Base-by-base conservation (phyloP, 2,113 vertebrate genomes). In the Theropithecus gelada region DNA sequence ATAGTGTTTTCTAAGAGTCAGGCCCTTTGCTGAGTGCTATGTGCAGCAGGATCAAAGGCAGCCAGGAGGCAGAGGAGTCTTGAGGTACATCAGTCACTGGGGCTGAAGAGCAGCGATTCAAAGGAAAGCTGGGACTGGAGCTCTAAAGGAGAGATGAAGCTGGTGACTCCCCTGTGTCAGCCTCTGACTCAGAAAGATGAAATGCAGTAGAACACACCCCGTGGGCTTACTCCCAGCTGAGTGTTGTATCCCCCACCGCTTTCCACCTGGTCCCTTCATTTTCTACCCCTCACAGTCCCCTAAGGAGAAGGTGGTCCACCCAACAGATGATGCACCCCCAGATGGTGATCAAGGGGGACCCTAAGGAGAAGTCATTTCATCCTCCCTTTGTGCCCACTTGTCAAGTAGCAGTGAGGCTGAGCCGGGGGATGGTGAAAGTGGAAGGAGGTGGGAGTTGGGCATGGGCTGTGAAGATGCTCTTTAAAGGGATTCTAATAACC, bases 281-380 rank as follows among this genome's bases (percentile, higher is more conserved):
- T 55, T 52, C 18, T 43, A 4, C 25, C 48, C 27, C n/a, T 55
- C n/a, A 40, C 0, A 23, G 17, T 50, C 4, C 1, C 45, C 22
- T 79, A 25, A 52, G 10, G 22, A 57, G 61, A 70, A 43, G 59
- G 48, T 27, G 3, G 92, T 57, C 72, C 25, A 13, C 14, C 48
- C 22, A 43, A 38, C 30, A n/a, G 27, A n/a, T 17, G 40, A 4
- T 70, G 14, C 32, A 17, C 2, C 3, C 73, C 0, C 18, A 55
- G 73, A 3, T 18, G 1, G 55, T 6, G 4, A 22, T n/a, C 18
- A 61, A 25, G 22, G 6, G 12, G 2, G 0, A 72, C 35, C 35
- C 35, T 66, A 23, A 61, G 38, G 6, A 80, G 32, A n/a, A 23
- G 11, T 27, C 61, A 59, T 35, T 82, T 68, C 14, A 25, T 1